A percentile compares a stretch with the other conserved stretches of the same genome.
These are phyloP conservation scores for Dolichotis patagonum DNA, from an alignment of 2,113 vertebrate genomes.

Conservation along the genomic window DNA sequence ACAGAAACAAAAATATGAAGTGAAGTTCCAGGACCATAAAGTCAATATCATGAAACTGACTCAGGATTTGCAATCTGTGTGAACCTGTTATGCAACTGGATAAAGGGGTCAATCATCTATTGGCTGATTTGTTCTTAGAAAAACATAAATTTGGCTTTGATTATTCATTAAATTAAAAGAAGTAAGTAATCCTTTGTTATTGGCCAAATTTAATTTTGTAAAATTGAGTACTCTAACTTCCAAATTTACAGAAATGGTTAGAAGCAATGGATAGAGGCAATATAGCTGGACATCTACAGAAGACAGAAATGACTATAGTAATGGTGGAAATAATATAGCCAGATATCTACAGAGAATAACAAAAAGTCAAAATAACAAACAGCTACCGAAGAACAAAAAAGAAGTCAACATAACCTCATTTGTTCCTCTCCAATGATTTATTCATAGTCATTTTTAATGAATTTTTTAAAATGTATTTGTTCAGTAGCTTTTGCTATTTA, in stretches of 20 bases:
- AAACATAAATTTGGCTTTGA: slow-evolving; percentile 11
- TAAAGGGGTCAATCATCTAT: neutral
- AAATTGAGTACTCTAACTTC: slow-evolving; percentile 44
- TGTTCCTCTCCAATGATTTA: neutral
- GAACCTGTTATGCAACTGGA: neutral
- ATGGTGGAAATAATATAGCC: slow-evolving; percentile 19
- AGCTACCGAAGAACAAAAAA: neutral
- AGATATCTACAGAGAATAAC: neutral
- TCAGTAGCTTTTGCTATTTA: neutral
- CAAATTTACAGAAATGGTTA: slow-evolving; percentile 16
- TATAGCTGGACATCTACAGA: neutral
- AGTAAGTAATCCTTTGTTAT: neutral
- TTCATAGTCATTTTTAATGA: neutral
- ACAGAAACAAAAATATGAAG: neutral
- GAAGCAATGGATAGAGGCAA: slow-evolving; percentile 7
- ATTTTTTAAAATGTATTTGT: neutral
- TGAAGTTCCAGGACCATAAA: neutral
- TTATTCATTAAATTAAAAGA: slow-evolving; percentile 43
- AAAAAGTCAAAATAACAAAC: neutral
- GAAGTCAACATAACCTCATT: neutral
- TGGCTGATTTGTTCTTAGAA: neutral
- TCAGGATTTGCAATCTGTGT: neutral
- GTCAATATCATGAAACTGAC: neutral
- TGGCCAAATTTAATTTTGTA: slow-evolving; percentile 57
- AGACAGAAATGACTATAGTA: slow-evolving; percentile 6